Conservation (phyloP, 2,797 vertebrate genomes). For the Chanos chanos region DNA sequence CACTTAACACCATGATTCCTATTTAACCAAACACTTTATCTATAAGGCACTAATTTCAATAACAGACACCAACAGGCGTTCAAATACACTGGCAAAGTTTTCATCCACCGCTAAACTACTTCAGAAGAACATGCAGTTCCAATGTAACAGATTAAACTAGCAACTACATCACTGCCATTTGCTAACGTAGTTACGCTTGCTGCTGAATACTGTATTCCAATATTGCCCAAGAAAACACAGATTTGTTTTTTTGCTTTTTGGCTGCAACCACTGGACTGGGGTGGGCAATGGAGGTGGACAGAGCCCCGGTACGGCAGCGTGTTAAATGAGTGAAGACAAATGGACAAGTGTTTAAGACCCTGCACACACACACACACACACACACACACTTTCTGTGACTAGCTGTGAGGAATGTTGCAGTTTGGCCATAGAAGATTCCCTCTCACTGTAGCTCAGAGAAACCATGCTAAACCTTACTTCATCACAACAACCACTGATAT, state of each 20-base stretch:
- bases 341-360: slow-evolving; percentile 51
- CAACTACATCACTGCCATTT: no score
- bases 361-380: slow-evolving; percentile 25
- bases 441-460: slow-evolving; percentile 33
- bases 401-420: slow-evolving; percentile 65
- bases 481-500: not conserved
- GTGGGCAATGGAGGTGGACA: slow-evolving; percentile 21
- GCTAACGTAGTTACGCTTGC: no score
- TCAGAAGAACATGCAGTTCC: no score
- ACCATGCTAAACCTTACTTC: not conserved
- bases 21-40: slow-evolving; percentile 25
- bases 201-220: no score
- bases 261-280: no score
- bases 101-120: no score
- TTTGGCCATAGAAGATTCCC: slow-evolving; percentile 50
- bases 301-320: slow-evolving; percentile 28
- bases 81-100: slow-evolving; percentile 42
- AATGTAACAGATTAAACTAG: no score
- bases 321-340: slow-evolving; percentile 53
- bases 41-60: slow-evolving; percentile 15
- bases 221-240: no score
- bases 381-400: slow-evolving; percentile 54
- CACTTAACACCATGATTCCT: slow-evolving; percentile 11
- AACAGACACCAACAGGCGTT: slow-evolving; percentile 24
- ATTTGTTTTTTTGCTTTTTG: no score